A percentile compares a stretch with the other conserved stretches of the same genome.
These are phyloP conservation scores for Drosophila eohydei DNA, from an alignment of 2,888 invertebrate genomes.

Conservation along the genomic window DNA sequence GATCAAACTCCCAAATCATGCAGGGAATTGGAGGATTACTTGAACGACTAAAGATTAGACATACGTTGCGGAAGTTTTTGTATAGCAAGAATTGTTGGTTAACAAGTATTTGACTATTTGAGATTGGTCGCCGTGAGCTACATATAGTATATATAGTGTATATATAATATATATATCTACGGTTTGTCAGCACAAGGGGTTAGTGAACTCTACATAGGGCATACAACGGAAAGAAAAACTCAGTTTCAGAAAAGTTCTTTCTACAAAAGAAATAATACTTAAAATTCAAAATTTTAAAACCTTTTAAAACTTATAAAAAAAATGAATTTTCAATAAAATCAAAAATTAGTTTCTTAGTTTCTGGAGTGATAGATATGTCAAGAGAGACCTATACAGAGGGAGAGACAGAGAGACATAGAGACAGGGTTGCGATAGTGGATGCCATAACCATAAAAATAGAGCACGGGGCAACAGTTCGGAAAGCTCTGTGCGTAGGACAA, in stretches of 20 bases:
- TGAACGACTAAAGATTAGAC: conserved; percentile 44
- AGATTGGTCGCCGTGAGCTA: conserved; percentile 40
- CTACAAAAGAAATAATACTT: conserved; percentile 28
- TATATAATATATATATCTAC: neutral
- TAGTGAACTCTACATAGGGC: conserved; percentile 49
- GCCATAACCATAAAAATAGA: conserved; percentile 38
- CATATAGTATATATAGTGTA: conserved; percentile 7
- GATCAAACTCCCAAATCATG: conserved; percentile 43
- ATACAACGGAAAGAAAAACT: conserved; percentile 31
- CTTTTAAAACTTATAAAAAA: conserved; percentile 14
- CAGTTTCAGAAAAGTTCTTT: conserved; percentile 4
- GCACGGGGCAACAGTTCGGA: conserved; percentile 27
- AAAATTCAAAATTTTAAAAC: conserved; percentile 7
- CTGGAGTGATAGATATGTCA: conserved; percentile 7
- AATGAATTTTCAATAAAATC: conserved; percentile 2
- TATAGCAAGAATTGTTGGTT: conserved; percentile 8
- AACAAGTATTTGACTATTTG: conserved; percentile 21
- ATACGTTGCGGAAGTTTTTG: conserved; percentile 11
- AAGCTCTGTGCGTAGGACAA: conserved; percentile 27
- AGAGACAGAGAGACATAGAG: neutral
- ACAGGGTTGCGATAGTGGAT: conserved; percentile 18
- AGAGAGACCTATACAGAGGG: conserved; percentile 13
- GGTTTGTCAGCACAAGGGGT: conserved; percentile 3
- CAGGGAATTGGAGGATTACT: conserved; percentile 36
- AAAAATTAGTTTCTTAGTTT: neutral